These are phyloP conservation scores for Cantharis flavilabris DNA, from an alignment of 2,888 invertebrate genomes.

Conservation along the genomic window DNA sequence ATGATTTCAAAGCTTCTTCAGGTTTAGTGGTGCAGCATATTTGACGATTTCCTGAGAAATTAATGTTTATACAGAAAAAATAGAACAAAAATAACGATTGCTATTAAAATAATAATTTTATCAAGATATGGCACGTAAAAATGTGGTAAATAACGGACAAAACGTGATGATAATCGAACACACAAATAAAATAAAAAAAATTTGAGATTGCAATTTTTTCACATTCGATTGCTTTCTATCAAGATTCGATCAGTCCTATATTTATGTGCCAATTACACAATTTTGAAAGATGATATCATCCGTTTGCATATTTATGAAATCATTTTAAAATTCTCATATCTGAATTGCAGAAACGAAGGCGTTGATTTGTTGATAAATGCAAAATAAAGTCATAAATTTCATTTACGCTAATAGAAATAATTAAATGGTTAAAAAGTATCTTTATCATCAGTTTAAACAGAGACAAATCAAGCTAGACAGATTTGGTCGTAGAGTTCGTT, in stretches of 20 bases:
- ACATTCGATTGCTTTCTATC: background rate
- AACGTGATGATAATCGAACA: background rate
- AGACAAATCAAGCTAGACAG: no score
- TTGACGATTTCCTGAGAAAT: background rate
- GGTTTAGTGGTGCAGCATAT: no score
- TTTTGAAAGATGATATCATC: background rate
- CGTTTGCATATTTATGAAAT: background rate
- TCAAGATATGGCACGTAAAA: background rate
- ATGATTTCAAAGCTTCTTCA: no score
- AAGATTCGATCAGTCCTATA: background rate
- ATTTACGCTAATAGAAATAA: background rate
- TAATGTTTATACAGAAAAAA: background rate
- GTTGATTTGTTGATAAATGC: background rate
- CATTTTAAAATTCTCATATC: background rate
- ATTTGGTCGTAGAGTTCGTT: no score
- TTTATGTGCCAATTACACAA: background rate
- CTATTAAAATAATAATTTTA: background rate
- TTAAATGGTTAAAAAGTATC: background rate
- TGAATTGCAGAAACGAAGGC: background rate
- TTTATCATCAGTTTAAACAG: no score
- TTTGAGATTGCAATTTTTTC: background rate
- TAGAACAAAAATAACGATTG: background rate
- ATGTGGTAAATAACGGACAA: background rate
- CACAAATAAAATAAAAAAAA: background rate
- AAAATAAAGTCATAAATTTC: background rate